phyloP scores from a whole-genome alignment of 1,140 invertebrate genomes.

The Heliconius hewitsoni region DNA sequence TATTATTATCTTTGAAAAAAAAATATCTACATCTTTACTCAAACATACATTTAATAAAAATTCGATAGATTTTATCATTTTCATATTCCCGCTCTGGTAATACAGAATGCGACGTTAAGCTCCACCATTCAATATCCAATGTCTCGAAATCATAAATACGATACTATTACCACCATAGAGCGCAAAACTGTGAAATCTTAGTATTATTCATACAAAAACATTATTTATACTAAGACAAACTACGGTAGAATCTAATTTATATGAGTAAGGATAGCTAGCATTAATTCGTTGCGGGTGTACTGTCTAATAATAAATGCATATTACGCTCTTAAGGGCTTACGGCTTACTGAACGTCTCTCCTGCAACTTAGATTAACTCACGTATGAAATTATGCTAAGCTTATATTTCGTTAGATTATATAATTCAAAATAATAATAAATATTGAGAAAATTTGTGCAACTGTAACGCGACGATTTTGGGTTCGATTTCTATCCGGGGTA shows the following conservation, averaged over 20 bases:
- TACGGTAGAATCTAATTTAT: slow-evolving; percentile 12
- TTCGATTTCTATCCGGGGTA: background rate
- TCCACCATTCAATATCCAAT: too few relatives aligned
- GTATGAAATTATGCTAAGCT: slow-evolving; percentile 2
- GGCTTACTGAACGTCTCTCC: slow-evolving; percentile 3
- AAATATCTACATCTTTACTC: too few relatives aligned
- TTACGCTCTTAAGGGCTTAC: slow-evolving; percentile 7
- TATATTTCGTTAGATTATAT: background rate
- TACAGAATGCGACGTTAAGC: too few relatives aligned
- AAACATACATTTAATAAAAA: too few relatives aligned
- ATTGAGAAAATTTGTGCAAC: background rate
- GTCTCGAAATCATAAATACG: too few relatives aligned
- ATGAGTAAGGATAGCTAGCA: background rate
- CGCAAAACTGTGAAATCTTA: too few relatives aligned
- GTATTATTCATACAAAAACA: slow-evolving; percentile 23
- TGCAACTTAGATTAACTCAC: slow-evolving; percentile 7
- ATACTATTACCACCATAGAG: too few relatives aligned
- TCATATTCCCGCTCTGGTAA: too few relatives aligned
- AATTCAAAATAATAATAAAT: background rate
- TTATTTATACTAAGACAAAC: slow-evolving; percentile 21
- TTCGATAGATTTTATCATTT: too few relatives aligned
- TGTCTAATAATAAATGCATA: slow-evolving; percentile 12
- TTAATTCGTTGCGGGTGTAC: slow-evolving; percentile 5
- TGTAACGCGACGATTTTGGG: background rate
- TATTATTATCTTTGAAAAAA: too few relatives aligned